A percentile compares a stretch with the other conserved stretches of the same genome.
phyloP scores from a whole-genome alignment of 2,888 invertebrate genomes.

The Iphiclides podalirius region DNA sequence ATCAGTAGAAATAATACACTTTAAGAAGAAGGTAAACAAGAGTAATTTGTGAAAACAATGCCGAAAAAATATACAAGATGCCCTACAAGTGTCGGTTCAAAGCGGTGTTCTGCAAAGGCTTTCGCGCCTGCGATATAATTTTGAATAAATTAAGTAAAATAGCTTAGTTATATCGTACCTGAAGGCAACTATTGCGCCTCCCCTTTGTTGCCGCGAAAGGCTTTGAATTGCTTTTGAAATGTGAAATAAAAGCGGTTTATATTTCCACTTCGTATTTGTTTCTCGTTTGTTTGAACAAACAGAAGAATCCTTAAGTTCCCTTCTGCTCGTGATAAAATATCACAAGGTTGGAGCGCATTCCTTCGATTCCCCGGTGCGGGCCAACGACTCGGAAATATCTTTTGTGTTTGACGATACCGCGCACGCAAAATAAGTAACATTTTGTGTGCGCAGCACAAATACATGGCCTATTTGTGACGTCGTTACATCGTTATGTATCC shows the following conservation, averaged over 20 bases:
- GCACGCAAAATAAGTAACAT: constrained; percentile 24
- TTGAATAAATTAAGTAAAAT: constrained; percentile 29
- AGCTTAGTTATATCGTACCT: constrained; percentile 28
- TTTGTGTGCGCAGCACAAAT: constrained; percentile 12
- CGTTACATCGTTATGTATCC: not conserved
- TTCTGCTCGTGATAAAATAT: constrained; percentile 67
- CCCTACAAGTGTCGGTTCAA: not conserved
- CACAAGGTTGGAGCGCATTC: constrained; percentile 63
- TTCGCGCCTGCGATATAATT: constrained; percentile 15
- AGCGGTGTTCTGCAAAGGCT: constrained; percentile 11
- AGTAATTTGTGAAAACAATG: too few species aligned
- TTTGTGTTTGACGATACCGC: constrained; percentile 47
- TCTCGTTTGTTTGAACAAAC: constrained; percentile 65
- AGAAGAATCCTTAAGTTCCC: constrained; percentile 60
- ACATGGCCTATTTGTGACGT: constrained; percentile 11
- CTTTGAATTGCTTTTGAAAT: constrained; percentile 61
- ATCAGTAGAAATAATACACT: too few species aligned
- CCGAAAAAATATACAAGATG: constrained; percentile 1
- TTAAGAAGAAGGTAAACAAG: too few species aligned
- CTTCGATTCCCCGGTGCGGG: constrained; percentile 50
- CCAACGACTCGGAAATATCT: constrained; percentile 65
- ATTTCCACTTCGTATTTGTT: constrained; percentile 65
- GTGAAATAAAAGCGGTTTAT: constrained; percentile 64
- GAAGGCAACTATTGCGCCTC: constrained; percentile 47
- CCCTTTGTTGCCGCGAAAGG: constrained; percentile 50